Conservation (phyloP, 2,797 vertebrate genomes). For the Vultur gryphus region DNA sequence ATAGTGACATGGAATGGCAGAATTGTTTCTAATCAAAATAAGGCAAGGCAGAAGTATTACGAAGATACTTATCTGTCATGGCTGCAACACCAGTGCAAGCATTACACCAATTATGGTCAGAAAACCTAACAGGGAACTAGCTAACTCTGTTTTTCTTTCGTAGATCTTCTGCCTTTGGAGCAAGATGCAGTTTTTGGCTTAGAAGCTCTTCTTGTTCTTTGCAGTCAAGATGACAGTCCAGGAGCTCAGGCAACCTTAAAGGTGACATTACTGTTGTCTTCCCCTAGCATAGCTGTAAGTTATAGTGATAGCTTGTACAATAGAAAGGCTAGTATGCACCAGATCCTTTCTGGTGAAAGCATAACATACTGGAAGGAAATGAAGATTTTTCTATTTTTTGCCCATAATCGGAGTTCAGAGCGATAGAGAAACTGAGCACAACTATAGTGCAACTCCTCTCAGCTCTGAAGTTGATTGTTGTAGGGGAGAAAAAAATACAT, state of each 20-base stretch:
- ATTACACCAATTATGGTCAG: background rate
- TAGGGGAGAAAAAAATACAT: background rate
- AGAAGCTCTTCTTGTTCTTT: slow-evolving; percentile 92
- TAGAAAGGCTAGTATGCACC: background rate
- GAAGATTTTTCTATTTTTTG: background rate
- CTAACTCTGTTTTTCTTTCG: background rate
- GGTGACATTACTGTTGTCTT: slow-evolving; percentile 71
- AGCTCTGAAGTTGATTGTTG: background rate
- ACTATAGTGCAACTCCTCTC: background rate
- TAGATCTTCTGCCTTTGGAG: slow-evolving; percentile 89
- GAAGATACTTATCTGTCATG: background rate
- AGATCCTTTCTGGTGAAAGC: background rate
- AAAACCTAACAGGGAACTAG: background rate
- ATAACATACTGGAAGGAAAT: background rate
- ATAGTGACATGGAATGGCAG: background rate
- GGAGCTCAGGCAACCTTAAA: slow-evolving; percentile 89
- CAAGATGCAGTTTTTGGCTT: slow-evolving; percentile 93
- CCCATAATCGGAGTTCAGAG: background rate
- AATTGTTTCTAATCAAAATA: background rate
- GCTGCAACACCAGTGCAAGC: background rate
- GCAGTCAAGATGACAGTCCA: slow-evolving; percentile 88
- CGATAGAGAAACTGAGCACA: background rate
- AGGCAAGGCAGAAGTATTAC: background rate
- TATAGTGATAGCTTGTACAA: background rate
- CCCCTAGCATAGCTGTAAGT: background rate